Base-by-base conservation (phyloP, 2,113 vertebrate species). In the Coturnix japonica region DNA sequence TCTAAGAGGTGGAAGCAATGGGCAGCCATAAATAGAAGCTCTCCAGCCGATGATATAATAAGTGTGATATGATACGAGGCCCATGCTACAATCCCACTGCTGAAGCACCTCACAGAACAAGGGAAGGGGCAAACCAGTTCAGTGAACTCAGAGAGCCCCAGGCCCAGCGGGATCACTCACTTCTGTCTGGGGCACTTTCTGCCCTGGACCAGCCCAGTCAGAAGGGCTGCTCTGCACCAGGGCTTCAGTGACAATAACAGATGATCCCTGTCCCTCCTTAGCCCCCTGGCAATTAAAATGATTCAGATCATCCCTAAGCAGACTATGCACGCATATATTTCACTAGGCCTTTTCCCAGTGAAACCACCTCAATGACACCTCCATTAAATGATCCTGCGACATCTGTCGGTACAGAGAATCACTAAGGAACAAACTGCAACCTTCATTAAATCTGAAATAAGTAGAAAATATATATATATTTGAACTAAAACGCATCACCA, bases 1-100 rank as follows among this genome's bases (percentile, higher is more conserved):
- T 85, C 65, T 75, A 43, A 91, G 91, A 95, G 64, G 64, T 88
- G 74, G 94, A 93, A 95, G 74, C 60, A 90, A 74, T 2, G 2
- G 35, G 37, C 7, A 86, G 77, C 54, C 83, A 89, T 54, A 94
- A 95, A 94, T 91, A 97, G 95, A 86, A 91, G 67, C 90, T 84
- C 80, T 96, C 73, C 74, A 91, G 72, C n/a, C 37, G 71, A 54
- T 89, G 87, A 92, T 94, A 94, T 4, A 90, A 26, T 16, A 93
- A 88, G 89, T 89, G 93, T 90, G 85, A 92, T 87, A 80, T 92
- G 94, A 90, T 87, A 73, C 13, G n/a, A 72, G 60, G 61, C 25
- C 77, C 46, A 39, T 51, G 82, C 87, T 92, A 95, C 91, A 92
- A 91, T 66, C 74, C 83, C 83, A 63, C 41, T 85, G 72, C 80